phyloP scores from a whole-genome alignment of 2,888 invertebrate genomes.

The Polymixis lichenea region DNA sequence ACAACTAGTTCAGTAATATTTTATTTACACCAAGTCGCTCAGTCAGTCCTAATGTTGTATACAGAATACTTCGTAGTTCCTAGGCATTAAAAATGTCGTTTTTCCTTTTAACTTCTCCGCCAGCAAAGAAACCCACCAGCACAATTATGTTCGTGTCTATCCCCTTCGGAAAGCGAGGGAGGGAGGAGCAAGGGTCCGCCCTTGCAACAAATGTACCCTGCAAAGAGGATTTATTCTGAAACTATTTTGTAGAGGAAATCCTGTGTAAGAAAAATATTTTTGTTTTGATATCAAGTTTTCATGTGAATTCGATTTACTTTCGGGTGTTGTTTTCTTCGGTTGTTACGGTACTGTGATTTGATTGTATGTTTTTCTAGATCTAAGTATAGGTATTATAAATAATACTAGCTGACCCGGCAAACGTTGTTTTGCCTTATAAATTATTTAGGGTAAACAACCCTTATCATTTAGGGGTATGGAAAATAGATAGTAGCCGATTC shows the following conservation, averaged over 20 bases:
- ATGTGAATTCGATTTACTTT: constrained; percentile 12
- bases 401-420: too few species aligned
- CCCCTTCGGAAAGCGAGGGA: not conserved
- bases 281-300: constrained; percentile 36
- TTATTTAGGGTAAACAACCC: too few species aligned
- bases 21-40: too few species aligned
- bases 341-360: not conserved
- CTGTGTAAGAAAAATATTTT: constrained; percentile 46
- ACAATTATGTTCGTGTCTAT: not conserved
- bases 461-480: too few species aligned
- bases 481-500: too few species aligned
- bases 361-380: not conserved
- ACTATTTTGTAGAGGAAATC: constrained; percentile 29
- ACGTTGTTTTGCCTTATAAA: too few species aligned
- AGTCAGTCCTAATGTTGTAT: not conserved
- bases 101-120: not conserved
- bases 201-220: constrained; percentile 41
- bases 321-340: not conserved
- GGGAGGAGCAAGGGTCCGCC: not conserved
- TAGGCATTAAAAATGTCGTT: not conserved
- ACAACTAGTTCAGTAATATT: too few species aligned
- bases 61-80: not conserved
- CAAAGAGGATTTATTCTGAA: constrained; percentile 51
- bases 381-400: too few species aligned
- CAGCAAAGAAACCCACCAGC: not conserved